Conservation (phyloP, 2,113 vertebrate species). For the Heterotilapia buettikoferi region DNA sequence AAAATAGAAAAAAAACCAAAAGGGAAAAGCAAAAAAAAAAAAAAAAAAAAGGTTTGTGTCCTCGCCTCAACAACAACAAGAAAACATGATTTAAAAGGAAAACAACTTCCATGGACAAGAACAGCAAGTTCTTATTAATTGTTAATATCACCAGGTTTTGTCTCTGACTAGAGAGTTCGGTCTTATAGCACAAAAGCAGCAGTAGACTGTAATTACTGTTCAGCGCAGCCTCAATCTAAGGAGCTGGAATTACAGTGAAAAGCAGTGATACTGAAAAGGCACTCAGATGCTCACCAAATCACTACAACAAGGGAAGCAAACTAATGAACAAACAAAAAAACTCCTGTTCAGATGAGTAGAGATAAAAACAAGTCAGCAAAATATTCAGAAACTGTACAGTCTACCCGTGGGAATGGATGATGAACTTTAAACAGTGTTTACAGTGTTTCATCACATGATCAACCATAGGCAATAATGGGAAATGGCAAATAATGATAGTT, state of each 20-base stretch:
- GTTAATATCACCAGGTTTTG: neutral
- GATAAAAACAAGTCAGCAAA: neutral
- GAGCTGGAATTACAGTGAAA: neutral
- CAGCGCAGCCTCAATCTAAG: neutral
- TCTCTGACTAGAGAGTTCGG: neutral
- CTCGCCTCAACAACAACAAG: neutral
- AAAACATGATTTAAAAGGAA: neutral
- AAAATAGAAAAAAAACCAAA: too few relatives aligned
- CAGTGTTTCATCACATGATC: neutral
- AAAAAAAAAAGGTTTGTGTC: neutral
- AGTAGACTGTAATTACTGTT: neutral
- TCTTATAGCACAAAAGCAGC: neutral
- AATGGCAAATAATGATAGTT: neutral
- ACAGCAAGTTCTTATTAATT: neutral
- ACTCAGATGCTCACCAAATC: neutral
- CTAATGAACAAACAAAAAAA: neutral
- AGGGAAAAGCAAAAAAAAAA: too few relatives aligned
- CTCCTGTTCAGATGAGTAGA: neutral
- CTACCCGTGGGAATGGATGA: neutral
- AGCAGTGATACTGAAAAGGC: neutral
- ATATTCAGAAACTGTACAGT: neutral
- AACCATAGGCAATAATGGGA: neutral
- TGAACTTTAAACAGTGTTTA: neutral
- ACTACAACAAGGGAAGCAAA: neutral
- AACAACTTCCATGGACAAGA: neutral